These are phyloP conservation scores for Podabrus alpinus DNA, from an alignment of 2,888 invertebrate species.

Conservation along the genomic window DNA sequence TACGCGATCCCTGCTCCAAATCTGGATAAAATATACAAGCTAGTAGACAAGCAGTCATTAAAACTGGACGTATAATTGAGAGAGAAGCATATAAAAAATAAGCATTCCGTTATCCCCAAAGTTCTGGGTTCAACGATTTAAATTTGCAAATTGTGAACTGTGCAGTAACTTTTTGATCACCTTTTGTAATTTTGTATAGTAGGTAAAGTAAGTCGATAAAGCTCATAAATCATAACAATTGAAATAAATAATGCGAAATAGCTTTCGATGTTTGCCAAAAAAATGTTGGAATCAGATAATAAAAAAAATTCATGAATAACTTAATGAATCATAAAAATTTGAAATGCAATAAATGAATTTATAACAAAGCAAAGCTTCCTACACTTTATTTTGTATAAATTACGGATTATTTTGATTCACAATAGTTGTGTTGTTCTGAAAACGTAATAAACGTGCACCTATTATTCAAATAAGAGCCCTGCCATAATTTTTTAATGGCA, in stretches of 20 bases:
- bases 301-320: neutral
- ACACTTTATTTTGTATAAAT: conserved; percentile 15
- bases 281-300: neutral
- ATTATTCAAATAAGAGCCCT: conserved; percentile 27
- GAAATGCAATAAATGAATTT: neutral
- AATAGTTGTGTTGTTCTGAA: conserved; percentile 19
- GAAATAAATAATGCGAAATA: neutral
- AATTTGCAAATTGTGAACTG: too few relatives aligned
- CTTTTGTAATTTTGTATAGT: too few relatives aligned
- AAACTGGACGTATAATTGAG: too few relatives aligned
- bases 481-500: conserved; percentile 28
- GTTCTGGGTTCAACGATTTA: too few relatives aligned
- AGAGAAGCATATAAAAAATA: too few relatives aligned
- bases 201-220: neutral
- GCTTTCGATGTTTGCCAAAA: neutral
- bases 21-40: too few relatives aligned
- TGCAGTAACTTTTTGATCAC: neutral
- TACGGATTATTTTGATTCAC: conserved; percentile 13
- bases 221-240: neutral
- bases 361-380: neutral
- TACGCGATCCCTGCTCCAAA: too few relatives aligned
- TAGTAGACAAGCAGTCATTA: too few relatives aligned
- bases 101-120: too few relatives aligned
- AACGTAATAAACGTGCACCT: conserved; percentile 20
- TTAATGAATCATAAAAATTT: neutral